Base-by-base conservation (phyloP, 2,888 invertebrate genomes). In the Brenthis hecate region DNA sequence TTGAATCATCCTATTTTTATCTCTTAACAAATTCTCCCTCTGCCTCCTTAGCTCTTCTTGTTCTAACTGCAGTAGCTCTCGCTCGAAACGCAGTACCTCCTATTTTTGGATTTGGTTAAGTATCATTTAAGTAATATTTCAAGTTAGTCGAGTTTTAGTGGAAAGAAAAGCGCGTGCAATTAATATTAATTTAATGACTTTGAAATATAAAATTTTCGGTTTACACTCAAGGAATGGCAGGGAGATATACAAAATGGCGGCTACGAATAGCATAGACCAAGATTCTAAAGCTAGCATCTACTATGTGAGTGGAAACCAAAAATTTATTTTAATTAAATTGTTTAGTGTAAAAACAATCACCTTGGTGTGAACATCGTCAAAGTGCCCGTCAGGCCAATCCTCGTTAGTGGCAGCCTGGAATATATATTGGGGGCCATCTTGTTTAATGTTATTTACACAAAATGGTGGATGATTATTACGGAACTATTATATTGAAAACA, bases 81-180 rank as follows among this genome's bases (percentile, higher is more conserved):
- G 94, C 87, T 97, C 96, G 73, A 96, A 96, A 74, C 96, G 95
- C 48, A 96, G 92, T 28, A 96, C 95, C 85, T 96, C 95, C 94
- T 94, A 84, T 74, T 79, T 69, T 75, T 71, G 73, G 71, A 67
- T 57, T 73, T 71, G 28, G 66, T 51, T 66, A 23, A 69, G 56
- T 56, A 60, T 74, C 19, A 69, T 56, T 61, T 66, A 36, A 51
- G 47, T 54, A 13, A 50, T 47, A 19, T 50, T 13, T 53, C 13
- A 28, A 11, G 53, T 55, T 53, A 69, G 66, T 68, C 58, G 28
- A 50, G 61, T 16, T 71, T 71, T 67, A 71, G 72, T 71, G 65
- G 50, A 65, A 79, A 76, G 56, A 19, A 32, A 47, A 66, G 58
- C 36, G 82, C 82, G 82, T 83, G 82, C 74, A 73, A 74, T 54